Percentiles rank a stretch among this genome's conserved stretches.
Conservation (phyloP, 1,140 invertebrate species). For the Drosophila mojavensis region DNA sequence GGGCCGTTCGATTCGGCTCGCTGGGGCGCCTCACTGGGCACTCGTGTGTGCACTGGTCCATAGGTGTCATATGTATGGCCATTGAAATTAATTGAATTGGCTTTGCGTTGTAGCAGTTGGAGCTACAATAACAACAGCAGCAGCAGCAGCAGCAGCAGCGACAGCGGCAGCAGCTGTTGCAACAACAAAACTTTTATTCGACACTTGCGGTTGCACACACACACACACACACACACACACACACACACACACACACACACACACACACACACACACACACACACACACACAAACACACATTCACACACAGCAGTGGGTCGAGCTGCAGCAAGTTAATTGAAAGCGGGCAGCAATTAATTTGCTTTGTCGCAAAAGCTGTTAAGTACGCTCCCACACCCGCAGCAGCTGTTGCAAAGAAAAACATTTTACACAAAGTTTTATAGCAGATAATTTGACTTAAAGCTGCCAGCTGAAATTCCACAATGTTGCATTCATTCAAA, state of each 20-base stretch:
- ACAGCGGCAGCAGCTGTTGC: constrained; percentile 25
- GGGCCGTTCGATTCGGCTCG: constrained; percentile 2
- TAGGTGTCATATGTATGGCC: constrained; percentile 79
- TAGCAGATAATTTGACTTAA: constrained; percentile 64
- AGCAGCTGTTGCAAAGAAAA: constrained; percentile 48
- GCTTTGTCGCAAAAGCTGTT: constrained; percentile 60
- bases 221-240: constrained; percentile 65
- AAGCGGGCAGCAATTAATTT: constrained; percentile 80
- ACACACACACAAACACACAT: constrained; percentile 48
- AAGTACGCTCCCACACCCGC: neutral
- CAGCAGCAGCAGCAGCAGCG: constrained; percentile 34
- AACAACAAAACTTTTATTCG: constrained; percentile 44
- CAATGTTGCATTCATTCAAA: constrained; percentile 70
- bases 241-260: constrained; percentile 4
- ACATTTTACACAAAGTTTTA: constrained; percentile 62
- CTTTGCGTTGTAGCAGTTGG: constrained; percentile 57
- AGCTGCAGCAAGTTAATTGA: constrained; percentile 71
- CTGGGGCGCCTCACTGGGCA: neutral
- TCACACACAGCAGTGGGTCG: neutral
- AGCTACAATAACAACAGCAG: constrained; percentile 32
- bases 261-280: constrained; percentile 53
- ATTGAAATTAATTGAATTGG: constrained; percentile 82
- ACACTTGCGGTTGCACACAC: constrained; percentile 63
- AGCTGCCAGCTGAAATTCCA: constrained; percentile 42
- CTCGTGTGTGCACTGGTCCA: constrained; percentile 63